Percentiles rank a stretch among this genome's conserved stretches.
These are phyloP conservation scores for Eilema griseolum DNA, from an alignment of 2,888 invertebrate genomes.

Conservation along the genomic window DNA sequence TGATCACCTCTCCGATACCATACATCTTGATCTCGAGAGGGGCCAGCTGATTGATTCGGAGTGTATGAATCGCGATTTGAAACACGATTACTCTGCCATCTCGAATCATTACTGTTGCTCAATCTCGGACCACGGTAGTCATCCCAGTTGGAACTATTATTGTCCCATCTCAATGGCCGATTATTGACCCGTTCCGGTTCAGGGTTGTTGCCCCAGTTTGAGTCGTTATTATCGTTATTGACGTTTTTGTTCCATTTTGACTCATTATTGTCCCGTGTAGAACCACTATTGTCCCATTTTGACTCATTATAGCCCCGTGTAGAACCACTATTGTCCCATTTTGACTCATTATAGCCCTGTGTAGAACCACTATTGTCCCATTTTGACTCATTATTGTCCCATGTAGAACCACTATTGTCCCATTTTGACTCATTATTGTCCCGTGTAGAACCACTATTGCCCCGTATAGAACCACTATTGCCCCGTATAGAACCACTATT, in stretches of 20 bases:
- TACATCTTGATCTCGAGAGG: slow-evolving; percentile 9
- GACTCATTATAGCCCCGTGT: too few relatives aligned
- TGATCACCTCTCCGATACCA: slow-evolving; percentile 6
- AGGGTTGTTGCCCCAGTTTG: slow-evolving; percentile 3
- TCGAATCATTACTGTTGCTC: slow-evolving; percentile 5
- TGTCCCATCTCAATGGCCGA: slow-evolving; percentile 1
- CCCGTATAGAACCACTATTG: not conserved
- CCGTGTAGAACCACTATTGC: not conserved
- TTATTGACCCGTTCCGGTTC: not conserved
- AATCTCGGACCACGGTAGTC: slow-evolving; percentile 9
- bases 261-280: not conserved
- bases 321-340: too few relatives aligned
- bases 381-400: not conserved
- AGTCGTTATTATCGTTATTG: not conserved
- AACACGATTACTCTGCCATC: slow-evolving; percentile 10
- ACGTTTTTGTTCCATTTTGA: slow-evolving; percentile 1
- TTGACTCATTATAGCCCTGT: too few relatives aligned
- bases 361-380: too few relatives aligned
- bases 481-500: not conserved
- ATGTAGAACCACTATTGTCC: not conserved
- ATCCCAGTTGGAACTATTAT: not conserved
- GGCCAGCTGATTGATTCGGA: slow-evolving; percentile 15
- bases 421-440: not conserved
- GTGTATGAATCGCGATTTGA: slow-evolving; percentile 16
- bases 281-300: too few relatives aligned